Evolutionary conservation across 1,140 invertebrate species (phyloP), one percentile per base, ranked within the genome.

Genomic region (Conus betulinus): DNA sequence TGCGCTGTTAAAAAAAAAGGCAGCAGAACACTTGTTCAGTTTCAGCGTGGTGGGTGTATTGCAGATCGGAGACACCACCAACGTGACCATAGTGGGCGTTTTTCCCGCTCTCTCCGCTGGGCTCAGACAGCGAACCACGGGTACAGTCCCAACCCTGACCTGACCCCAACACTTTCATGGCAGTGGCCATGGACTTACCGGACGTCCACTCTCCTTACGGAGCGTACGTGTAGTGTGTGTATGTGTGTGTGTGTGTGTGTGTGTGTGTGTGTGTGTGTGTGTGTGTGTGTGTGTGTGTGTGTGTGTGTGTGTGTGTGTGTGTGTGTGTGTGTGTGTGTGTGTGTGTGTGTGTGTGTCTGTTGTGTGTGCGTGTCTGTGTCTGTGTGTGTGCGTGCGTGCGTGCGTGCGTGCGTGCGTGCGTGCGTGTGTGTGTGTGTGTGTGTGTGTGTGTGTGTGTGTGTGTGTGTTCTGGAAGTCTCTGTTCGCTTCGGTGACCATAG

Each of bases 151-250:
- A 94, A 95, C 88, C 39, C 83, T n/a, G 91, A 89, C 39, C 85
- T 94, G 85, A n/a, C n/a, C 85, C 85, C 27, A 91, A 93, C 78
- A 90, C 92, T n/a, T 95, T 95, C 82, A 95, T 95, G 94, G 91
- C 94, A 1, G 91, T 93, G 27, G 94, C 94, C 15, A 91, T 95
- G 89, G 94, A 94, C 90, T 88, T 94, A 3, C 91, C 93, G 10
- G 93, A 94, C 87, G 90, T 88, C 53, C 39, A 60, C 13, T 93
- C 93, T 17, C 91, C 93, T 13, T 91, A 90, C 20, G 92, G 91
- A 71, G 81, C 78, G 93, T 94, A 90, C 88, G 88, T 52, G 8
- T 20, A 71, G 67, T 71, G 67, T 71, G 67, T 71, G 67, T 71
- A 7, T 71, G 67, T 71, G 67, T 81, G 67, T 71, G 67, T 71